phyloP scores from a whole-genome alignment of 2,888 invertebrate genomes.

The Drosophila neutralis region DNA sequence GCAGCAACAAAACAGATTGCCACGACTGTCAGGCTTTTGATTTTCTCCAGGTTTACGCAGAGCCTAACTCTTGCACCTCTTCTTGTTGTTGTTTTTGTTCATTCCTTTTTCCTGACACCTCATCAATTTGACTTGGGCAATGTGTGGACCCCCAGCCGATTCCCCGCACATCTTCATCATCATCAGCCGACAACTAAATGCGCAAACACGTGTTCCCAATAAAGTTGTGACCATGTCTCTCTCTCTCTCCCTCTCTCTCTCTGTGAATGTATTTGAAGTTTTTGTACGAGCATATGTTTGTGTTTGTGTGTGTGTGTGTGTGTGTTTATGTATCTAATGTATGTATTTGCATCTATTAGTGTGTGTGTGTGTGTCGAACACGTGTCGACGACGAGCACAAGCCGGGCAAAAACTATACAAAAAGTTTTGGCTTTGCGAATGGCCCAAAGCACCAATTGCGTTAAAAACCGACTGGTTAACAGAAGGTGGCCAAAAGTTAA shows the following conservation, averaged over 20 bases:
- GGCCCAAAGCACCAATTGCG: conserved; percentile 46
- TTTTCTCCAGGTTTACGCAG: conserved; percentile 24
- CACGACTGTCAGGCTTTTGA: conserved; percentile 53
- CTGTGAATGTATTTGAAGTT: not conserved
- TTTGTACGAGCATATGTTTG: not conserved
- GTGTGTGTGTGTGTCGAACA: conserved; percentile 61
- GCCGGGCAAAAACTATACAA: conserved; percentile 61
- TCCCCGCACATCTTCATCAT: not conserved
- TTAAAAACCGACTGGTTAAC: conserved; percentile 5
- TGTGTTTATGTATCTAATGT: conserved; percentile 41
- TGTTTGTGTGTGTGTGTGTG: conserved; percentile 3
- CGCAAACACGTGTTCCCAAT: conserved; percentile 72
- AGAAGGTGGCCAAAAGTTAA: conserved; percentile 52
- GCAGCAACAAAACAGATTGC: conserved; percentile 56
- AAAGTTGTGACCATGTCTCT: conserved; percentile 40
- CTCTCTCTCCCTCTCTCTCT: not conserved
- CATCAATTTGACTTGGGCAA: conserved; percentile 67
- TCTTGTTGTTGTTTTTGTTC: not conserved
- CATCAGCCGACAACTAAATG: conserved; percentile 61
- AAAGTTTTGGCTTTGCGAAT: conserved; percentile 60
- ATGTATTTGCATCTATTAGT: conserved; percentile 72
- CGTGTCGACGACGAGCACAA: conserved; percentile 27
- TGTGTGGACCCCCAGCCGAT: conserved; percentile 9
- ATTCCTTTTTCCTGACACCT: conserved; percentile 59
- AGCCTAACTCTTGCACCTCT: not conserved